Evolutionary conservation across 2,113 vertebrate genomes (phyloP), one percentile per base, ranked within the genome.

Genomic region (Hyaena hyaena): DNA sequence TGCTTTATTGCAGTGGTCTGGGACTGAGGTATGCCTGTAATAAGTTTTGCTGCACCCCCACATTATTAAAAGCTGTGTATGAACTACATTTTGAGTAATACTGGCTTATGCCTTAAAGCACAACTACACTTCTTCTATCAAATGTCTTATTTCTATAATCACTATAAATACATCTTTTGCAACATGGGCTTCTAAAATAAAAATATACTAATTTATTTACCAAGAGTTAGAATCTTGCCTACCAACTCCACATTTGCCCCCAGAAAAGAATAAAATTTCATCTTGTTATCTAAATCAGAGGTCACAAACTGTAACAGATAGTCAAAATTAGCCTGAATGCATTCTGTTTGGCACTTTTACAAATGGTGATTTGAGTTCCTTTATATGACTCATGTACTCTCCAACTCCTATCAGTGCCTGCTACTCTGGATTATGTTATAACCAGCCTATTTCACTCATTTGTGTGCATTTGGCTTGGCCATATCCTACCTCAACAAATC

Each of bases 131-230:
- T 55, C 35, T 77, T 76, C 69, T 31, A 33, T 45, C 28, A 94
- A 50, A 9, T 82, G 17, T 85, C 45, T 90, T 85, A 74, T 92
- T 83, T 79, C 19, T 77, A 74, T 92, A 69, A 77, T 66, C 7
- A 90, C 26, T 11, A 82, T 45, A 86, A 93, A 89, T 85, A 14
- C 0, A 33, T 48, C 39, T 80, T 90, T 68, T 82, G 9, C 5
- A 68, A 74, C 82, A 81, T 65, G 53, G 24, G 17, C 45, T 91
- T 87, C n/a, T 26, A 82, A 89, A 94, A 28, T 76, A 90, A 58
- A 94, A 86, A 93, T 43, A 80, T 24, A 66, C 50, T 48, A 63
- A 93, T 93, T 50, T 69, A 86, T 87, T 87, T 53, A 71, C 66
- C n/a, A 65, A 17, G 16, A 74, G 45, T 80, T 90, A 65, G 45